phyloP scores from a whole-genome alignment of 2,888 invertebrate species.

The Pardosa pseudoannulata region DNA sequence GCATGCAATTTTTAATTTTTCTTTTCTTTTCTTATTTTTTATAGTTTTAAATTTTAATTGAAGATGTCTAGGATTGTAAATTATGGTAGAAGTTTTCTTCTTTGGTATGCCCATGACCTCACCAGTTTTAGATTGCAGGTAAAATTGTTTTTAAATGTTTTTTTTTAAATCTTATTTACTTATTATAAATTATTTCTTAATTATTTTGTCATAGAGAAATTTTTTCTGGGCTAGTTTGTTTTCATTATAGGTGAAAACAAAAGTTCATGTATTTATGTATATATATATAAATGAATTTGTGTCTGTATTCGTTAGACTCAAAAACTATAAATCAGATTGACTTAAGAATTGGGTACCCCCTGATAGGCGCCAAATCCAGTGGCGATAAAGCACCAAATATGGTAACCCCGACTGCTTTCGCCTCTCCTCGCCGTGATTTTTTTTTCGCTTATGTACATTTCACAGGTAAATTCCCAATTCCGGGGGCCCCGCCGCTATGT shows the following conservation, averaged over 20 bases:
- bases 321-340: neutral
- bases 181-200: neutral
- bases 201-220: neutral
- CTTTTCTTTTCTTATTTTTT: too few species aligned
- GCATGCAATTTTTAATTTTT: too few species aligned
- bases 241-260: neutral
- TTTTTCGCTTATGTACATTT: neutral
- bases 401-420: too few species aligned
- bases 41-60: neutral
- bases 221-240: neutral
- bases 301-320: neutral
- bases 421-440: too few species aligned
- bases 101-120: constrained; percentile 61
- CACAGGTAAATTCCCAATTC: too few species aligned
- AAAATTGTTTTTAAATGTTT: neutral
- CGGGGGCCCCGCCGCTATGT: too few species aligned
- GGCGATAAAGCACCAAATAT: too few species aligned
- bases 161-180: neutral
- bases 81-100: constrained; percentile 43
- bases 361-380: too few species aligned
- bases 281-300: too few species aligned
- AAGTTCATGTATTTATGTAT: neutral
- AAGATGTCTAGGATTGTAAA: constrained; percentile 46
- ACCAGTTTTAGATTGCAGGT: constrained; percentile 48
- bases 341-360: too few species aligned